A percentile compares a stretch with the other conserved stretches of the same genome.
phyloP scores from a whole-genome alignment of 2,797 vertebrate genomes.

The Spheniscus humboldti region DNA sequence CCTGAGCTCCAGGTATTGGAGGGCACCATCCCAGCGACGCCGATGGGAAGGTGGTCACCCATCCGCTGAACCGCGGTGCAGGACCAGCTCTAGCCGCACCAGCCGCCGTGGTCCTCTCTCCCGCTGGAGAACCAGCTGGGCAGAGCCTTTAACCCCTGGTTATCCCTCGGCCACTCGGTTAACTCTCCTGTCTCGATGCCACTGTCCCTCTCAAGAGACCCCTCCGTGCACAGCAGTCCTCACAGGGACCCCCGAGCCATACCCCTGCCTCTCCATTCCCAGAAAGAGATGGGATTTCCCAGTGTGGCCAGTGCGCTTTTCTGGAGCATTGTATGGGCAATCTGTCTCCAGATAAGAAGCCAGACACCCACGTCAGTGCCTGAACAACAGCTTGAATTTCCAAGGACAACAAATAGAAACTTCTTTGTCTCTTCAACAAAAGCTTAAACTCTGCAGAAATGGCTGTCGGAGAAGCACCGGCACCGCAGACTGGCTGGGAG shows the following conservation, averaged over 20 bases:
- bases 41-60: neutral
- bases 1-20: neutral
- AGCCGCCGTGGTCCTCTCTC: fast-evolving
- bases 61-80: fast-evolving
- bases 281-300: neutral
- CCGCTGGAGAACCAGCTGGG: neutral
- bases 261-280: neutral
- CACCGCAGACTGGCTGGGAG: neutral
- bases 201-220: neutral
- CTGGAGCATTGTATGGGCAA: neutral
- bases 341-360: neutral
- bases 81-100: neutral
- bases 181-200: neutral
- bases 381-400: neutral
- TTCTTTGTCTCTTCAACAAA: neutral
- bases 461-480: neutral
- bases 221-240: neutral
- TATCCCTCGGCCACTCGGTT: neutral
- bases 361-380: neutral
- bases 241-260: neutral
- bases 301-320: fast-evolving
- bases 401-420: neutral
- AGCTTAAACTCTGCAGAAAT: neutral
- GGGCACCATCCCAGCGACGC: neutral
- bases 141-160: neutral